A percentile compares a stretch with the other conserved stretches of the same genome.
phyloP scores from a whole-genome alignment of 2,888 invertebrate species.

The Andrena dorsata region DNA sequence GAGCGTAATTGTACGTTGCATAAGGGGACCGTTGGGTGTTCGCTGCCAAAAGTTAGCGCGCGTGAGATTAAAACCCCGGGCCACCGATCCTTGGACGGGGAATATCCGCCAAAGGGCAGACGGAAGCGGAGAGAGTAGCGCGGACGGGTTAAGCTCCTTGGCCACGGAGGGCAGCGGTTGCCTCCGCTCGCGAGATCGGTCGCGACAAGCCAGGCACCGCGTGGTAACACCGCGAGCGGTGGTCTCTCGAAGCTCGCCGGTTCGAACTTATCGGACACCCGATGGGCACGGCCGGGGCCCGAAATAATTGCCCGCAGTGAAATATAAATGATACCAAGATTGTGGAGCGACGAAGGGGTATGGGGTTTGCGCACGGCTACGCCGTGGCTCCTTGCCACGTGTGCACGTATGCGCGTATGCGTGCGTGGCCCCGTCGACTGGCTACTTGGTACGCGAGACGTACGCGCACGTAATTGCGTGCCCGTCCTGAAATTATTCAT shows the following conservation, averaged over 20 bases:
- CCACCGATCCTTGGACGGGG: too few relatives aligned
- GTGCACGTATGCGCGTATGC: conserved; percentile 53
- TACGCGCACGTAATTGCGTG: conserved; percentile 84
- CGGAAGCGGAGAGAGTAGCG: too few relatives aligned
- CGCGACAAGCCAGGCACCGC: conserved; percentile 19
- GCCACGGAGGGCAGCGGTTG: too few relatives aligned
- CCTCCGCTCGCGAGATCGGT: conserved; percentile 1
- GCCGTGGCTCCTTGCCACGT: conserved; percentile 64
- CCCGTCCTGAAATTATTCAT: conserved; percentile 85
- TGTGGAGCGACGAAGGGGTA: conserved; percentile 71
- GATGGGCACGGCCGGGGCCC: conserved; percentile 73
- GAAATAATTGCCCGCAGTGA: conserved; percentile 82
- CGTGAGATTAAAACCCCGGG: too few relatives aligned
- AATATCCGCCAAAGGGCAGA: too few relatives aligned
- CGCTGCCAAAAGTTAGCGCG: too few relatives aligned
- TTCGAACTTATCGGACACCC: conserved; percentile 75
- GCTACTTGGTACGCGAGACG: conserved; percentile 85
- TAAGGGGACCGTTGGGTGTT: too few relatives aligned
- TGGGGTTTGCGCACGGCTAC: conserved; percentile 53
- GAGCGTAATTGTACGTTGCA: too few relatives aligned
- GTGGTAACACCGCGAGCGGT: conserved; percentile 48
- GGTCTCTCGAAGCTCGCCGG: conserved; percentile 33
- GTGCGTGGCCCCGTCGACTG: conserved; percentile 74
- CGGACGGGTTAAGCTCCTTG: too few relatives aligned
- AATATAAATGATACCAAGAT: conserved; percentile 83